phyloP scores from a whole-genome alignment of 2,113 vertebrate genomes.

The Aspiorhynchus laticeps region DNA sequence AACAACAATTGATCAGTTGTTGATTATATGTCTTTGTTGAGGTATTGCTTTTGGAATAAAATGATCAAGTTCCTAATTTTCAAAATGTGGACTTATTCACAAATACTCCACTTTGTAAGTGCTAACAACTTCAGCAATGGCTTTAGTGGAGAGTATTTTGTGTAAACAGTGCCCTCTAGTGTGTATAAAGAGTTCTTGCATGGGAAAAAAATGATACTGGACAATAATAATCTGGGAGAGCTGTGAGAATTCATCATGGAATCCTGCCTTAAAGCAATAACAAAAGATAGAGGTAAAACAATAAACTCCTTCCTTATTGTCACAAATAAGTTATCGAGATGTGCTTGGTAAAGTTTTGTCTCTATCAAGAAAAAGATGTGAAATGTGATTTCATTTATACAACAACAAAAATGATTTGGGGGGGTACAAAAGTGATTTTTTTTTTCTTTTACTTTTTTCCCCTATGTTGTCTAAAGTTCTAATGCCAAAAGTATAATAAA shows the following conservation, averaged over 20 bases:
- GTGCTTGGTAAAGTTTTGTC: neutral
- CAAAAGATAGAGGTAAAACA: neutral
- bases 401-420: neutral
- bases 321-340: neutral
- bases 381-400: neutral
- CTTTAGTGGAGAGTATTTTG: neutral
- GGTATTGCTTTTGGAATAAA: neutral
- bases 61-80: neutral
- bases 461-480: too few relatives aligned
- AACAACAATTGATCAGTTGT: neutral
- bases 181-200: slow-evolving; percentile 3
- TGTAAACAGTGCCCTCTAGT: slow-evolving; percentile 36
- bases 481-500: neutral
- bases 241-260: neutral
- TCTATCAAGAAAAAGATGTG: neutral
- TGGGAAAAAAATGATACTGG: neutral
- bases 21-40: neutral
- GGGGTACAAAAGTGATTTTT: too few relatives aligned
- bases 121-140: neutral
- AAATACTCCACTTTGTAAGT: neutral
- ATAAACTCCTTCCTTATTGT: neutral
- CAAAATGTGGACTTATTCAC: neutral
- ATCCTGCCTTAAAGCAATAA: neutral
- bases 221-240: neutral
- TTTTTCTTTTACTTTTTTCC: too few relatives aligned